Evolutionary conservation across 1,140 invertebrate genomes (phyloP), one percentile per base, ranked within the genome.

Genomic region (Gryllus bimaculatus): DNA sequence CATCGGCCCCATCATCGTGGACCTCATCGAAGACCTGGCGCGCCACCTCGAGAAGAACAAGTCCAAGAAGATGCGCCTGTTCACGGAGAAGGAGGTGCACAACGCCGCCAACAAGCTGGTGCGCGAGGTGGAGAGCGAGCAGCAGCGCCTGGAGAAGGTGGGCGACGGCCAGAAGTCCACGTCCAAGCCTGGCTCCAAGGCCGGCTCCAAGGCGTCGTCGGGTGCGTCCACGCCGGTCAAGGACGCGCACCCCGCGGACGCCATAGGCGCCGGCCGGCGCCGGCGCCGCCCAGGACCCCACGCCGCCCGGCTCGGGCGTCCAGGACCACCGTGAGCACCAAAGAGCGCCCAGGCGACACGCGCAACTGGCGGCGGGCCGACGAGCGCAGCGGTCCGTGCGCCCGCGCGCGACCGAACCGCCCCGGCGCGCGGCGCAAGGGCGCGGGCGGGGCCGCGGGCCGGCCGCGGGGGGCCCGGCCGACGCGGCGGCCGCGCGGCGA

Each of bases 1-100:
- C 21, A 86, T 87, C 10, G 88, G 88, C 8, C 88, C 89, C 5
- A 86, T 88, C 4, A 88, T 89, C 75, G 86, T 88, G 4, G 88
- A 89, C 80, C 81, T 89, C 1, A 89, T 89, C 79, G 88, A 89
- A 77, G 87, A 89, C 80, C 78, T 89, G 73, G 73, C 66, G 2
- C 21, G 73, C 26, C 20, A 78, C 7, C 8, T 76, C 5, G 48
- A 77, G 10, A 77, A 77, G 48, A 54, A 15, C 76, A 77, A 54
- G n/a, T n/a, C 10, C 54, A 66, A 66, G 18, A 66, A 66, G 54
- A 66, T 66, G 18, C 54, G 54, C 2, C 10, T 66, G 10, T 66
- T 66, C 54, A 66, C 10, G 10, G 54, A 66, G 18, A 66, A 66
- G 7, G 54, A 66, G 10, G 18, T 66, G 54, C 54, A 66, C 10